Evolutionary conservation across 2,113 vertebrate species (phyloP), one percentile per base, ranked within the genome.

Genomic region (Lathamus discolor): DNA sequence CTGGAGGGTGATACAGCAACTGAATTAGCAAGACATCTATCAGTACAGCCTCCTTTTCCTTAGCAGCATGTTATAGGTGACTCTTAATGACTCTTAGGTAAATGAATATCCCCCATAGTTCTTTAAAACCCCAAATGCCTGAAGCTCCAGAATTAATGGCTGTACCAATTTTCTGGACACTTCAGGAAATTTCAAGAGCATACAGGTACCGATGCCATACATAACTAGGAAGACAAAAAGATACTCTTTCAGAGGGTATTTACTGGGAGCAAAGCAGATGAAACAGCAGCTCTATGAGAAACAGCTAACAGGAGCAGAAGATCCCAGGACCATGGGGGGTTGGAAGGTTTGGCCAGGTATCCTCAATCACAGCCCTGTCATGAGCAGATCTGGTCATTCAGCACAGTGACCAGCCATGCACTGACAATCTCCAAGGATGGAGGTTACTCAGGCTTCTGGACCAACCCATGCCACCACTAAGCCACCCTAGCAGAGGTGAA

Each of bases 311-410:
- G 29, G 13, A 61, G 73, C 59, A 69, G 54, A 91, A 52, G 35
- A 62, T 35, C 23, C 16, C 24, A 63, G 18, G 27, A 63, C 8
- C 13, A n/a, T 8, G 1, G 10, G 12, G 10, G 13, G 24, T 25
- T 72, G 10, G 13, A 78, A 78, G 14, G 2, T 2, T 12, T 14
- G 10, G 22, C 5, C 1, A 0, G 11, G 8, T 54, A 15, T 31
- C 18, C 24, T 22, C n/a, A 33, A 13, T 16, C 20, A 27, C 51
- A 83, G 55, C 29, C 59, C 37, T 67, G 23, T 46, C 48, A 29
- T 0, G 0, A 63, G 37, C 43, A 73, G 37, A 5, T 63, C 57
- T 80, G 39, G 19, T 18, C 39, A 16, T 51, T 74, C n/a, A 70
- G 66, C 11, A 33, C 16, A 15, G 3, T 5, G 3, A 57, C 19